Evolutionary conservation across 2,888 invertebrate species (phyloP), one percentile per base, ranked within the genome.

Genomic region (Adela reaumurella): DNA sequence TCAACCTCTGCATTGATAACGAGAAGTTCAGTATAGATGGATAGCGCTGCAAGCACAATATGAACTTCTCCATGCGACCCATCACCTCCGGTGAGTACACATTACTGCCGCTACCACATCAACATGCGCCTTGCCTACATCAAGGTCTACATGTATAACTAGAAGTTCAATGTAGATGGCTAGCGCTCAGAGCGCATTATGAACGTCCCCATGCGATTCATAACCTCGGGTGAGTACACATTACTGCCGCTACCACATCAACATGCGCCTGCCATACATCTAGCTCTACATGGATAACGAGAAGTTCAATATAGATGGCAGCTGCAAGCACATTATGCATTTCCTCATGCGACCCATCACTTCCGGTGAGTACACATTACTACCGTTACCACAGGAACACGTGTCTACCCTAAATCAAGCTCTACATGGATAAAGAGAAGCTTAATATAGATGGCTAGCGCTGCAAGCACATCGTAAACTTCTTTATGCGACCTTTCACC

Each of bases 291-390:
- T 94, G 60, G 93, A 94, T 68, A 94, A 94, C 67, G 93, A 94
- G 66, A 93, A 94, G 68, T 94, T 94, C 74, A 94, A 94, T 67
- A 92, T 94, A 58, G 94, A 94, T 60, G 94, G 94, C 1, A 93
- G 94, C 49, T 94, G 94, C 65, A 94, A 95, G 71, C 94, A 94
- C 68, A 92, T 94, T 58, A 94, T 95, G 90, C 92, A 94, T 1
- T 95, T 94, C 62, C 94, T 94, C 19, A 94, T 94, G 88, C 81
- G 94, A 55, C 92, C 93, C 11, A 93, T 94, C 54, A 92, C 92
- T 14, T 92, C 92, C 49, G 92, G 86, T 83, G 1, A 83, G 94
- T 51, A 92, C 92, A 61, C 81, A 94, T 55, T 92, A 93, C 68
- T 94, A 94, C 83, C 89, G 92, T 63, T 95, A 94, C 68, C 89